Percentiles rank a stretch among this genome's conserved stretches.
Evolutionary conservation across 2,797 vertebrate genomes (phyloP).

Genomic region (Adelosebastes latens): DNA sequence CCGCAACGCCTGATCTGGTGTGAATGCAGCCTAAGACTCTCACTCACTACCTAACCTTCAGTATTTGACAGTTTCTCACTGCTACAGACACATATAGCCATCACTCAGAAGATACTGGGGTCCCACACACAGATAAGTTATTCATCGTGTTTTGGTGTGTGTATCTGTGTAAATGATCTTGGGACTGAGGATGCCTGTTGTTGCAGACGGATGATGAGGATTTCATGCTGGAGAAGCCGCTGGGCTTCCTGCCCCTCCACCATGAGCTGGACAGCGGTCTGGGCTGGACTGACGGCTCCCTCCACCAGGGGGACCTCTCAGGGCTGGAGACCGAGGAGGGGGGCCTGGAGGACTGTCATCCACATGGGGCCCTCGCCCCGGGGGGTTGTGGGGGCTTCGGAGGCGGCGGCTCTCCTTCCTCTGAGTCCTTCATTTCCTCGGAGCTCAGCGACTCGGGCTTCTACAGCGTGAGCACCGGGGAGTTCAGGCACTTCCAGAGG

Average conservation of each 20-base stretch:
- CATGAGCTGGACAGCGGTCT: constrained; percentile 84
- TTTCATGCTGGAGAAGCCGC: constrained; percentile 75
- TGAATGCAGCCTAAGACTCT: background rate
- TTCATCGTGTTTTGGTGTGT: background rate
- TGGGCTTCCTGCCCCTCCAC: constrained; percentile 78
- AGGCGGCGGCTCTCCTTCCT: constrained; percentile 76
- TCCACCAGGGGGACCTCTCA: constrained; percentile 84
- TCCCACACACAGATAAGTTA: background rate
- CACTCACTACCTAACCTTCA: background rate
- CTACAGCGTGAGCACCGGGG: constrained; percentile 82
- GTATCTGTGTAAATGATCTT: background rate
- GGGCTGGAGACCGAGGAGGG: constrained; percentile 82
- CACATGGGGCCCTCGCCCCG: constrained; percentile 56
- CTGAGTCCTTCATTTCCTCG: constrained; percentile 81
- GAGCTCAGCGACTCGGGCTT: constrained; percentile 85
- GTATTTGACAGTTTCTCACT: background rate
- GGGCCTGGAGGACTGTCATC: constrained; percentile 80
- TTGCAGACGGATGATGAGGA: constrained; percentile 82
- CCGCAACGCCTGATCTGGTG: background rate
- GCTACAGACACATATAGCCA: background rate
- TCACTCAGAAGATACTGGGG: background rate
- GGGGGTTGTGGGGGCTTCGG: constrained; percentile 63
- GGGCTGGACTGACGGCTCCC: constrained; percentile 83
- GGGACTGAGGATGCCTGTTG: background rate
- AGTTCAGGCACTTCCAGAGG: constrained; percentile 85